Evolutionary conservation across 1,140 invertebrate species (phyloP).

Genomic region (Meloidogyne exigua): DNA sequence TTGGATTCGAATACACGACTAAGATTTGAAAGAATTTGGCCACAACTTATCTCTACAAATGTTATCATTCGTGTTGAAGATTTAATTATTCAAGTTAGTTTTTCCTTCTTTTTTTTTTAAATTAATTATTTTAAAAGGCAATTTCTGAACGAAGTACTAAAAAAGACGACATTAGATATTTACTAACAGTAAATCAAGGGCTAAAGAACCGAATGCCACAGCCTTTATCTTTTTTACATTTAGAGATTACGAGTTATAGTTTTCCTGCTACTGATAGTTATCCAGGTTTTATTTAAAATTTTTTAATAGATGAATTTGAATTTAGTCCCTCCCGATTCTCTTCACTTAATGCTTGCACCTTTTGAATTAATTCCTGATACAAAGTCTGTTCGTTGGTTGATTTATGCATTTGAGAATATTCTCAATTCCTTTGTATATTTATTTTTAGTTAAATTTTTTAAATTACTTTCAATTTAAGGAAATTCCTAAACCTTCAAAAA

Average conservation of each 20-base stretch:
- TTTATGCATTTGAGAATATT: conserved; percentile 57
- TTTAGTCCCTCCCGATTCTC: conserved; percentile 38
- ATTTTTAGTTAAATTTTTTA: conserved; percentile 11
- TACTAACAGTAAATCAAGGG: conserved; percentile 29
- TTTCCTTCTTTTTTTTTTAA: conserved; percentile 73
- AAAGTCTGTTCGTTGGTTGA: conserved; percentile 56
- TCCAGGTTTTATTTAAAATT: conserved; percentile 33
- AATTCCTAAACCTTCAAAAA: conserved; percentile 16
- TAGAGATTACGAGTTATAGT: conserved; percentile 93
- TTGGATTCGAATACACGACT: conserved; percentile 35
- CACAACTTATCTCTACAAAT: conserved; percentile 81
- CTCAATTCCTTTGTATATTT: conserved; percentile 43
- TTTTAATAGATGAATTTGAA: too few relatives aligned
- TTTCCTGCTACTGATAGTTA: conserved; percentile 69
- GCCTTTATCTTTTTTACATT: conserved; percentile 71
- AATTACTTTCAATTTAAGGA: conserved; percentile 12
- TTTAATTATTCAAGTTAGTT: conserved; percentile 75
- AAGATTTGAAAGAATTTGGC: conserved; percentile 52
- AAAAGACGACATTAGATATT: conserved; percentile 37
- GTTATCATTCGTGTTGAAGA: conserved; percentile 84
- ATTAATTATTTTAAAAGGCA: conserved; percentile 73
- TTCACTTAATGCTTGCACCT: conserved; percentile 53
- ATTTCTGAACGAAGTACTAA: conserved; percentile 71
- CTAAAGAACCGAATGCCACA: conserved; percentile 30
- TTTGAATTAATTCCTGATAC: conserved; percentile 51